Percentiles rank a stretch among this genome's conserved stretches.
Conservation (phyloP, 2,113 vertebrate species). For the Thunnus maccoyii region DNA sequence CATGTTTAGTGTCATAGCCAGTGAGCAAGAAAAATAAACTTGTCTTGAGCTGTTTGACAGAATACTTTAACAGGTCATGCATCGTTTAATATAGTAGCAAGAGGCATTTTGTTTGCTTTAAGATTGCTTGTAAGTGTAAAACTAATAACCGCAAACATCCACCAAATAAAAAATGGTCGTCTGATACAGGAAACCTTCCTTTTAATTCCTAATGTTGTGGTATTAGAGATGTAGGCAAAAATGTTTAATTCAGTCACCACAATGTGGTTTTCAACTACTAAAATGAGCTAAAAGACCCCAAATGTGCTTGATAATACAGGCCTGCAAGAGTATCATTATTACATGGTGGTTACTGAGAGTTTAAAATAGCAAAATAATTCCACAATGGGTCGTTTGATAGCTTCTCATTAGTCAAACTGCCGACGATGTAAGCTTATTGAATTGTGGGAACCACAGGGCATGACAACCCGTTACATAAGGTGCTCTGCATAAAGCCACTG, state of each 20-base stretch:
- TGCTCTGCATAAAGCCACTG: slow-evolving; percentile 28
- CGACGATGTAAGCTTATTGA: neutral
- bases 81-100: neutral
- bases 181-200: neutral
- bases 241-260: neutral
- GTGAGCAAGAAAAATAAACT: slow-evolving; percentile 57
- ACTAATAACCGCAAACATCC: slow-evolving; percentile 5
- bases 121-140: neutral
- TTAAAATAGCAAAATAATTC: slow-evolving; percentile 48
- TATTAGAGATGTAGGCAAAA: neutral
- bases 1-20: slow-evolving; percentile 29
- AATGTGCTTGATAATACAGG: slow-evolving; percentile 38
- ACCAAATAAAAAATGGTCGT: neutral
- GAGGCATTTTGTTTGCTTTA: neutral
- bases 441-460: slow-evolving; percentile 48
- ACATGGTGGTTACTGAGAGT: slow-evolving; percentile 42
- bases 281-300: slow-evolving; percentile 26
- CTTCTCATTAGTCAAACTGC: slow-evolving; percentile 22
- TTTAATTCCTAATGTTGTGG: too few species aligned
- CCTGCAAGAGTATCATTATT: slow-evolving; percentile 28
- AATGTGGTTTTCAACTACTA: slow-evolving; percentile 18
- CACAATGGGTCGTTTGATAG: slow-evolving; percentile 32
- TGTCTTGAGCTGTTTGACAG: slow-evolving; percentile 44
- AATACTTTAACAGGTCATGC: slow-evolving; percentile 22
- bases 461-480: slow-evolving; percentile 55